These are phyloP conservation scores for Lepisosteus oculatus DNA, from an alignment of 2,113 vertebrate species.

Conservation along the genomic window DNA sequence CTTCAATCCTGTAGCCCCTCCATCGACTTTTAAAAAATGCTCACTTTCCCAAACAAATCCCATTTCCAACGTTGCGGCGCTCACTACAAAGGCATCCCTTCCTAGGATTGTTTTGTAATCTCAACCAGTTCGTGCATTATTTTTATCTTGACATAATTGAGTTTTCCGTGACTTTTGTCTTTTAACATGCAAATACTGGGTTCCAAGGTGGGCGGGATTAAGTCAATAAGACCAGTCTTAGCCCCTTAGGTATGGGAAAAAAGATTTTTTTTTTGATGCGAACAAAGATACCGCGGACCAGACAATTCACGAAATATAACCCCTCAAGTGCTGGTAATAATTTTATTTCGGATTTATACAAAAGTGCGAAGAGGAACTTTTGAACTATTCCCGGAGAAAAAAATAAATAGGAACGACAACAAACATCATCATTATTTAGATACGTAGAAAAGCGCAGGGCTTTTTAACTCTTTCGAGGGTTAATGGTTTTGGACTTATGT, in stretches of 20 bases:
- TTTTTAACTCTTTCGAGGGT: not conserved
- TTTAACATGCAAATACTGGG: constrained; percentile 60
- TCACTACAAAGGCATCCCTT: constrained; percentile 31
- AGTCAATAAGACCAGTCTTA: constrained; percentile 57
- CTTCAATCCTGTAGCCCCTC: constrained; percentile 47
- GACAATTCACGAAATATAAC: not conserved
- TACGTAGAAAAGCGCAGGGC: not conserved
- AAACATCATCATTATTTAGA: not conserved
- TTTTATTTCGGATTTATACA: too few relatives aligned
- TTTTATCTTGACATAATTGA: constrained; percentile 62
- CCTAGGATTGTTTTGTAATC: constrained; percentile 20
- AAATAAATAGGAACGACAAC: too few relatives aligned
- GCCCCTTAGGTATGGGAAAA: constrained; percentile 64
- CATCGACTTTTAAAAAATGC: constrained; percentile 32
- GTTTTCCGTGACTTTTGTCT: constrained; percentile 57
- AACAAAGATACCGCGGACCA: constrained; percentile 34
- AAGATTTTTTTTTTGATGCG: constrained; percentile 55
- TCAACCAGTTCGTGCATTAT: constrained; percentile 36
- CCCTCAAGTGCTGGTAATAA: too few relatives aligned
- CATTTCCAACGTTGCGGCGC: constrained; percentile 31
- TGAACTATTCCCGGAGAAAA: too few relatives aligned
- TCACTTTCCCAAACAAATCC: constrained; percentile 31
- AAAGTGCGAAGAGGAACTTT: too few relatives aligned
- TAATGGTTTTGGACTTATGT: constrained; percentile 30
- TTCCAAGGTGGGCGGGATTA: constrained; percentile 69